Evolutionary conservation across 2,888 invertebrate genomes (phyloP), one percentile per base, ranked within the genome.

Genomic region (Chironomus tentans): DNA sequence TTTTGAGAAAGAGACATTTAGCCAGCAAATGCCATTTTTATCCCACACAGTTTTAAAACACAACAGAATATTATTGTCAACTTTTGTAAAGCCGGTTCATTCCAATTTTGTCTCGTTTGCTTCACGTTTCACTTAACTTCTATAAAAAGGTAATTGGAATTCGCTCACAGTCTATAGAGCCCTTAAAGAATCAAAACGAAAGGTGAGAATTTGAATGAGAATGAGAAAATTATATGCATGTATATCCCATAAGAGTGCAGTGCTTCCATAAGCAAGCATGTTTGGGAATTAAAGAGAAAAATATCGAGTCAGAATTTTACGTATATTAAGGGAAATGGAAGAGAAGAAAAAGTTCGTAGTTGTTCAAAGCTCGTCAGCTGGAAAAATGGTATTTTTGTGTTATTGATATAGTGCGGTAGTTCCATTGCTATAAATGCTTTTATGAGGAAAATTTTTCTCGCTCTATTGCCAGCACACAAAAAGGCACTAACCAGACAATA

Each of bases 371-470:
- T 72, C 21, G 62, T 72, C 72, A 72, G 38, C 13, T 72, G 62
- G 72, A 72, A 72, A 71, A 72, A 72, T 72, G 72, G 72, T 72
- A 24, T 62, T 22, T 56, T 56, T 56, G 15, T 56, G 56, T 56
- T 56, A 56, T 56, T 56, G 56, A 56, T 56, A 56, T 56, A 18
- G 18, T 56, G 56, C 15, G 56, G 56, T 56, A 56, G 56, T 56
- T 38, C 38, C 38, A 38, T 38, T 38, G 38, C 38, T 38, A 10
- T 38, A 10, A 38, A 15, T 56, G 56, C 56, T 56, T 7, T 56
- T 56, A 56, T 56, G 56, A 18, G 56, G n/a, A 56, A 56, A 56
- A 18, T 56, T 56, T 56, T 56, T 18, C 18, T 15, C 18, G 56
- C 15, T 56, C 18, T 18, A 56, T 56, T 18, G 18, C 56, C 56